Conservation (phyloP, 2,113 vertebrate species). For the Mesocricetus auratus region DNA sequence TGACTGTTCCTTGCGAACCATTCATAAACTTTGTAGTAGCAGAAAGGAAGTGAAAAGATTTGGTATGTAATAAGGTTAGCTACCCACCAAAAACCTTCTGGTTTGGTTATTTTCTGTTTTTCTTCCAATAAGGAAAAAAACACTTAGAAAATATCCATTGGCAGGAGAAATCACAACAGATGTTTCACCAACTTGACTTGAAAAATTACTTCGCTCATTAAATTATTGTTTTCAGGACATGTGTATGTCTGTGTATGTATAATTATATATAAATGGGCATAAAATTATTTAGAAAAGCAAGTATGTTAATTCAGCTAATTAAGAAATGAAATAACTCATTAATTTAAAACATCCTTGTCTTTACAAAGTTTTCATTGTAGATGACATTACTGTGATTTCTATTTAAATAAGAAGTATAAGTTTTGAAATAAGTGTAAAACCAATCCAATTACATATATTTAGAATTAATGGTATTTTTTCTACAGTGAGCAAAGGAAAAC, state of each 20-base stretch:
- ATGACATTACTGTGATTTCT: not conserved
- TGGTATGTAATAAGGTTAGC: not conserved
- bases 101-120: not conserved
- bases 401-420: not conserved
- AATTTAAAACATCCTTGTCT: not conserved
- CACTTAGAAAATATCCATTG: not conserved
- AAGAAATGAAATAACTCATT: not conserved
- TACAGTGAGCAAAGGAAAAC: not conserved
- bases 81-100: not conserved
- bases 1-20: too few relatives aligned
- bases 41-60: not conserved
- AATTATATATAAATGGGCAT: not conserved
- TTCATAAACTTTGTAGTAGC: not conserved
- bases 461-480: conserved; percentile 5
- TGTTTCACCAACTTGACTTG: not conserved
- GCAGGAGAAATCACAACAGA: not conserved
- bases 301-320: not conserved
- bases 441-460: not conserved
- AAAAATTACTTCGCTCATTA: not conserved
- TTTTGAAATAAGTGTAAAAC: conserved; percentile 1
- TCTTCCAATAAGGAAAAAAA: not conserved
- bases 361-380: not conserved
- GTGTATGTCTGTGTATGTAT: not conserved
- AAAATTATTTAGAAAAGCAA: not conserved
- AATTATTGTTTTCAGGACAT: not conserved